A percentile compares a stretch with the other conserved stretches of the same genome.
These are phyloP conservation scores for Tenodera sinensis DNA, from an alignment of 2,888 invertebrate genomes.

Conservation along the genomic window DNA sequence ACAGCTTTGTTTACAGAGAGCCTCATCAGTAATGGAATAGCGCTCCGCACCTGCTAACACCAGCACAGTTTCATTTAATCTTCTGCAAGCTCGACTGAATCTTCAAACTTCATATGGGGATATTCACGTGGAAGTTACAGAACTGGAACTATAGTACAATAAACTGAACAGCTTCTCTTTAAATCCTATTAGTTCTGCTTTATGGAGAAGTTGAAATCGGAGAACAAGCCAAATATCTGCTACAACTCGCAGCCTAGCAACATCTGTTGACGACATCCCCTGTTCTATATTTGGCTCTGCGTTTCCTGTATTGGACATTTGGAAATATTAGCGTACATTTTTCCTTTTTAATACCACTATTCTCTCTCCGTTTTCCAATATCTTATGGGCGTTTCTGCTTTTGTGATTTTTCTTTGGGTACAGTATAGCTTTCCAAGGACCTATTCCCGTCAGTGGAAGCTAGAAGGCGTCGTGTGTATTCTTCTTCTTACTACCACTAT, in stretches of 20 bases:
- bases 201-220: too few species aligned
- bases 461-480: not conserved
- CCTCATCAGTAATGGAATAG: not conserved
- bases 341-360: not conserved
- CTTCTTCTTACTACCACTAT: too few species aligned
- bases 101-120: too few species aligned
- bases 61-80: not conserved
- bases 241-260: too few species aligned
- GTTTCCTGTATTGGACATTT: not conserved
- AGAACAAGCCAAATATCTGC: too few species aligned
- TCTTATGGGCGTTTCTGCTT: not conserved
- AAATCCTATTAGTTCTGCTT: too few species aligned
- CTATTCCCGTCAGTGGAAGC: too few species aligned
- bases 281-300: not conserved
- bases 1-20: not conserved
- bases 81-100: not conserved
- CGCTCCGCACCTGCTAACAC: not conserved
- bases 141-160: too few species aligned
- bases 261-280: not conserved
- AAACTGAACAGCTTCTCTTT: too few species aligned
- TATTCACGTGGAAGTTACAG: too few species aligned
- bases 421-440: not conserved
- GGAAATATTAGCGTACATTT: not conserved
- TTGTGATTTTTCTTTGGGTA: not conserved
- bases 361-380: not conserved